Evolutionary conservation across 2,888 invertebrate species (phyloP).

Genomic region (Apodemia zela): DNA sequence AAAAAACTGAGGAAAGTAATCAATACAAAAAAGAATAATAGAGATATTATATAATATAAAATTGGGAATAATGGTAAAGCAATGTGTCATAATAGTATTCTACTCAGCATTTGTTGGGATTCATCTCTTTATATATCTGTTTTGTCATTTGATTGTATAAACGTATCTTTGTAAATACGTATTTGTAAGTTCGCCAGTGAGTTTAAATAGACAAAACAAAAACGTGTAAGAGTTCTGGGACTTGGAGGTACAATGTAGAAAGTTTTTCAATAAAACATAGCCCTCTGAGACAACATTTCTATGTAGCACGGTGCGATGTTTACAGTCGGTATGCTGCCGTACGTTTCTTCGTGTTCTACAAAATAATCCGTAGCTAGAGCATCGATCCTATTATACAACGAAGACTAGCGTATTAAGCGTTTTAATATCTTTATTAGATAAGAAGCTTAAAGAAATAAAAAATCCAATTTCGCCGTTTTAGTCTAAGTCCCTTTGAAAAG

Average conservation of each 20-base stretch:
- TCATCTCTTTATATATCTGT: not conserved
- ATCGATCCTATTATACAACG: conserved; percentile 53
- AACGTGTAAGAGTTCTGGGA: conserved; percentile 41
- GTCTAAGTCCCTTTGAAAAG: too few species aligned
- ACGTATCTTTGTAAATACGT: conserved; percentile 8
- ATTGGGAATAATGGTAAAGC: too few species aligned
- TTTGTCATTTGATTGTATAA: not conserved
- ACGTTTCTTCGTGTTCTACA: conserved; percentile 44
- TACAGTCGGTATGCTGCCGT: conserved; percentile 50
- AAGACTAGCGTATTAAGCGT: conserved; percentile 15
- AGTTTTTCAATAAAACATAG: conserved; percentile 76
- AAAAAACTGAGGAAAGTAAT: too few species aligned
- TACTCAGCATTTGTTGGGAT: too few species aligned
- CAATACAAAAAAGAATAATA: too few species aligned
- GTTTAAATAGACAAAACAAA: conserved; percentile 28
- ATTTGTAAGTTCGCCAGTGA: conserved; percentile 24
- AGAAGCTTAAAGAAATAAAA: too few species aligned
- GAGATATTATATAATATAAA: too few species aligned
- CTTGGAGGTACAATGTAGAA: conserved; percentile 52
- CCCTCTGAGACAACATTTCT: conserved; percentile 73
- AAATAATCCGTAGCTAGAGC: conserved; percentile 59
- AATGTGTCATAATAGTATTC: too few species aligned
- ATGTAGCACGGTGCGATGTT: conserved; percentile 65
- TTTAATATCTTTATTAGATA: not conserved
- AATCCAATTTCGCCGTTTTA: too few species aligned